Base-by-base conservation (phyloP, 2,797 vertebrate species). In the Falco novaeseelandiae region DNA sequence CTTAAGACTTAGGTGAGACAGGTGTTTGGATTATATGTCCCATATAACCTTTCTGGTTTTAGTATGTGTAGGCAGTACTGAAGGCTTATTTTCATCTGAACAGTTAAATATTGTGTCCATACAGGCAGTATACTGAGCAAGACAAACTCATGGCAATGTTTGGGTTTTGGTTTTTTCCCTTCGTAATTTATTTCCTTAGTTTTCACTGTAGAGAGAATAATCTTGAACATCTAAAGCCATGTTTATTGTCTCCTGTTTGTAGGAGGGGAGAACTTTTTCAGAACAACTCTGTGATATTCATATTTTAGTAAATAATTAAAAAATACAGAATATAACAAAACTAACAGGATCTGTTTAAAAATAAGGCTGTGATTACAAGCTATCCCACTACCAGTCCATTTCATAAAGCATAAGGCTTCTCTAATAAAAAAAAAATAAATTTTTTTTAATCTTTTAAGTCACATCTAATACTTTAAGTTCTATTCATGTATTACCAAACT, bases 391-490 rank as follows among this genome's bases (percentile, higher is more conserved):
- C 44, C 34, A 74, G 65, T 94, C 96, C 81, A 79, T 87, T 96
- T 93, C 52, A 58, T 49, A 71, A 34, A 93, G 34, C 72, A 74
- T 87, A 77, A 84, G 89, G 27, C 71, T 96, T 87, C 67, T 89
- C 81, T 86, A 96, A 96, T 96, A 92, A 94, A 84, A 80, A 87
- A 86, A 44, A 86, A 44, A 25, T 40, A 32, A 89, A 74, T 94
- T 73, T 85, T 95, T 95, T 87, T 63, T 38, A 38, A 89, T 96
- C 92, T 94, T 78, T 95, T 94, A 95, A 97, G 79, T 83, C 1
- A 2, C 57, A 46, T 90, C 61, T 93, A 93, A 97, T 96, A 86
- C 36, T 80, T 88, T 54, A 84, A 92, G 73, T 94, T 96, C 81
- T 80, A 62, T 92, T 93, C 42, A 62, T 49, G 38, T 83, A 49